Percentiles rank a stretch among this genome's conserved stretches.
phyloP scores from a whole-genome alignment of 2,888 invertebrate genomes.

The Nomada hirtipes region DNA sequence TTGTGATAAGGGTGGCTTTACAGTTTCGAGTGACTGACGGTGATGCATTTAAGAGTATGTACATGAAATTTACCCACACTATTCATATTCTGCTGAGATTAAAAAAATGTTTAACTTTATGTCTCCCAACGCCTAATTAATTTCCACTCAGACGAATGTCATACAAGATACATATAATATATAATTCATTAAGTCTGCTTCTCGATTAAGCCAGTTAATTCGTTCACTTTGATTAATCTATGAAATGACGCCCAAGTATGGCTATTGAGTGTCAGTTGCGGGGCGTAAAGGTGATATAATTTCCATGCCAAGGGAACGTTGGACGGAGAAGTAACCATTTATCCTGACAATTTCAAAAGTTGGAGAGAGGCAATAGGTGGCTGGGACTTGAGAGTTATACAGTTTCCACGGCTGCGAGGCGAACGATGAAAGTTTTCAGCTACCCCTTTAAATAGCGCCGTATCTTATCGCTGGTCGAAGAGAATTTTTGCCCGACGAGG shows the following conservation, averaged over 20 bases:
- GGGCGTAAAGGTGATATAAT: slow-evolving; percentile 20
- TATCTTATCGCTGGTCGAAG: slow-evolving; percentile 21
- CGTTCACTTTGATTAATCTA: not conserved
- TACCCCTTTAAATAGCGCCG: slow-evolving; percentile 12
- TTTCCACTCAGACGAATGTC: too few species aligned
- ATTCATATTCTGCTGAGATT: too few species aligned
- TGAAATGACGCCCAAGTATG: not conserved
- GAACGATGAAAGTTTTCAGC: slow-evolving; percentile 35
- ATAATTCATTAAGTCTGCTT: too few species aligned
- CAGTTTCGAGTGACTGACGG: too few species aligned
- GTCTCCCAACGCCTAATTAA: too few species aligned
- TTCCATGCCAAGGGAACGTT: slow-evolving; percentile 8
- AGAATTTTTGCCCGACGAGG: slow-evolving; percentile 8
- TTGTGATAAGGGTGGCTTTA: too few species aligned
- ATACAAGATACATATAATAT: too few species aligned
- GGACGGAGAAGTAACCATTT: slow-evolving; percentile 14
- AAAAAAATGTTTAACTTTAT: too few species aligned
- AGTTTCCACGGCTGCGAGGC: slow-evolving; percentile 16
- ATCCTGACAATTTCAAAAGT: slow-evolving; percentile 40
- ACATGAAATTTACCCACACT: too few species aligned
- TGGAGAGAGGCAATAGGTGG: slow-evolving; percentile 33
- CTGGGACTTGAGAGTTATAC: slow-evolving; percentile 22
- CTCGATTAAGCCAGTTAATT: not conserved
- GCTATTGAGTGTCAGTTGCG: slow-evolving; percentile 15
- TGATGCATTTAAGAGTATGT: too few species aligned